Conservation (phyloP, 2,113 vertebrate species). For the Numenius arquata region DNA sequence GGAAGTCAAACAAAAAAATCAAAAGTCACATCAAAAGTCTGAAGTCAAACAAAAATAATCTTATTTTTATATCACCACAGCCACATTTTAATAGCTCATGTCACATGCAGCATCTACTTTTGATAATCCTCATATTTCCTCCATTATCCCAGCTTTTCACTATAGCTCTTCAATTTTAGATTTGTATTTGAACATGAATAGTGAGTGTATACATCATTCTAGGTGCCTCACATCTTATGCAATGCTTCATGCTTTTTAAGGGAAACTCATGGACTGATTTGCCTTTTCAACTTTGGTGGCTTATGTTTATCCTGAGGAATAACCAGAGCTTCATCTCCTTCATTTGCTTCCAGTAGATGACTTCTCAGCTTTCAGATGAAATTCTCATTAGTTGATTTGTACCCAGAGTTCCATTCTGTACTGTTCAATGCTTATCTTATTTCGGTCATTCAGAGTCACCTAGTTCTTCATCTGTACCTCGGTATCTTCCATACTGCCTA, state of each 20-base stretch:
- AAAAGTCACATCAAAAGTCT: not conserved
- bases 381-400: not conserved
- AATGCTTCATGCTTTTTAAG: not conserved
- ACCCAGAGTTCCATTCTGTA: not conserved
- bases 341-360: not conserved
- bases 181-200: not conserved
- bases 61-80: not conserved
- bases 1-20: not conserved
- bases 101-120: not conserved
- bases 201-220: not conserved
- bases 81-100: not conserved
- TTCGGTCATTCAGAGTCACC: not conserved
- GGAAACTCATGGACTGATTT: not conserved
- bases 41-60: not conserved
- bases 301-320: not conserved
- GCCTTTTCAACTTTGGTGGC: not conserved
- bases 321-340: not conserved
- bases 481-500: not conserved
- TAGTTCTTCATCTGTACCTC: not conserved
- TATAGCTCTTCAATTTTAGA: not conserved
- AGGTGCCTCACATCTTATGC: fast-evolving
- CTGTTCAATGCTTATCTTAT: not conserved
- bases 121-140: not conserved
- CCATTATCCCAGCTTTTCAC: not conserved
- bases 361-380: not conserved